phyloP scores from a whole-genome alignment of 2,113 vertebrate genomes.

The Festucalex cinctus region DNA sequence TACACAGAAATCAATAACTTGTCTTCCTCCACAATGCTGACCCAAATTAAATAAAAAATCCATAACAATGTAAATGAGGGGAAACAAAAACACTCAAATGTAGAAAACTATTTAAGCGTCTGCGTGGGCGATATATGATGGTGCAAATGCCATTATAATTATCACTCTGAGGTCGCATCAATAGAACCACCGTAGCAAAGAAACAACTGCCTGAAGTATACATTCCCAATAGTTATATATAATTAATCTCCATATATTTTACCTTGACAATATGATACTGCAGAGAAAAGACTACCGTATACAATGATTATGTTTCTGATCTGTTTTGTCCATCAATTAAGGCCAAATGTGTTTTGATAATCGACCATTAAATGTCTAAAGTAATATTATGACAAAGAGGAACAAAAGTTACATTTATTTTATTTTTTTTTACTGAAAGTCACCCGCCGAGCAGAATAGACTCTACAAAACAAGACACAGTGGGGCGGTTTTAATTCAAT shows the following conservation, averaged over 20 bases:
- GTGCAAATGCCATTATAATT: constrained; percentile 44
- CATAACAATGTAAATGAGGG: constrained; percentile 63
- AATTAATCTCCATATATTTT: background rate
- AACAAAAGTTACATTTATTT: constrained; percentile 41
- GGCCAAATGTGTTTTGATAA: constrained; percentile 15
- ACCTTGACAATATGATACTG: background rate
- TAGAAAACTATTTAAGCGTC: constrained; percentile 56
- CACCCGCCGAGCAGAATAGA: constrained; percentile 18
- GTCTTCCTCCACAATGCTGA: constrained; percentile 63
- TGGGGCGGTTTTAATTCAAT: constrained; percentile 17
- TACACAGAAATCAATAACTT: constrained; percentile 67
- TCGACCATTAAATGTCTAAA: constrained; percentile 17
- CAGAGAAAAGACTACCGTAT: background rate
- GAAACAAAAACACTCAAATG: constrained; percentile 67
- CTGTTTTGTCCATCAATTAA: too few species aligned
- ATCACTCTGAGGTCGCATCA: constrained; percentile 34
- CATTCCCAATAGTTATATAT: background rate
- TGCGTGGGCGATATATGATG: constrained; percentile 39
- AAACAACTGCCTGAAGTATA: background rate
- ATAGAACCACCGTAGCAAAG: background rate
- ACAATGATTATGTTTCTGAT: background rate
- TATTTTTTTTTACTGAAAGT: constrained; percentile 33
- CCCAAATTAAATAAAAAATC: constrained; percentile 72
- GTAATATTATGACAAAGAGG: constrained; percentile 41
- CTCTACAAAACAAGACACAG: constrained; percentile 10